Evolutionary conservation across 2,113 vertebrate genomes (phyloP).

Genomic region (Vulpes vulpes): DNA sequence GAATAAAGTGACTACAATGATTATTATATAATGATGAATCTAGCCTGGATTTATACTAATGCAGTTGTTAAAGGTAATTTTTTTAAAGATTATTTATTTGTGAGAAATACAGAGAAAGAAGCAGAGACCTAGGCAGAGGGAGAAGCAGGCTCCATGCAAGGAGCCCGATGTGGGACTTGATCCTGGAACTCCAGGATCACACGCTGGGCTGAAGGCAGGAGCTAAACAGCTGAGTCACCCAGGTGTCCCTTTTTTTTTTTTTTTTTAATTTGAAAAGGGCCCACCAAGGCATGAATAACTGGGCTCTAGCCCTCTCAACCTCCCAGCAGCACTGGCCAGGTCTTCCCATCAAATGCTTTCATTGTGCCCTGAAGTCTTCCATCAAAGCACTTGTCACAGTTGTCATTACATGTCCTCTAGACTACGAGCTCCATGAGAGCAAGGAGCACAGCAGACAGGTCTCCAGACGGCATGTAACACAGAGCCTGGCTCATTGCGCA

Average conservation of each 20-base stretch:
- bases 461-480: accelerated
- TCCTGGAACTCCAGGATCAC: too few species aligned
- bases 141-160: too few species aligned
- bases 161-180: too few species aligned
- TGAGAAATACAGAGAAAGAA: too few species aligned
- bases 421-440: neutral
- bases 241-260: too few species aligned
- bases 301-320: neutral
- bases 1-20: neutral
- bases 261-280: neutral
- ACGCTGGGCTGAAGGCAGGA: too few species aligned
- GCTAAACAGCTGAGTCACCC: too few species aligned
- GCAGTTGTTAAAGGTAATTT: neutral
- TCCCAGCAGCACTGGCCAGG: neutral
- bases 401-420: neutral
- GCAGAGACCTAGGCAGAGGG: too few species aligned
- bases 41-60: neutral
- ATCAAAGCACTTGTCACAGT: too few species aligned
- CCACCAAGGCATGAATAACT: neutral
- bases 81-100: neutral
- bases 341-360: neutral
- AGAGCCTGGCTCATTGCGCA: neutral
- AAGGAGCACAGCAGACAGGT: neutral
- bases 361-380: neutral
- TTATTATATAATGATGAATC: neutral